phyloP scores from a whole-genome alignment of 2,888 invertebrate species.

The Drosophila sordidapex region DNA sequence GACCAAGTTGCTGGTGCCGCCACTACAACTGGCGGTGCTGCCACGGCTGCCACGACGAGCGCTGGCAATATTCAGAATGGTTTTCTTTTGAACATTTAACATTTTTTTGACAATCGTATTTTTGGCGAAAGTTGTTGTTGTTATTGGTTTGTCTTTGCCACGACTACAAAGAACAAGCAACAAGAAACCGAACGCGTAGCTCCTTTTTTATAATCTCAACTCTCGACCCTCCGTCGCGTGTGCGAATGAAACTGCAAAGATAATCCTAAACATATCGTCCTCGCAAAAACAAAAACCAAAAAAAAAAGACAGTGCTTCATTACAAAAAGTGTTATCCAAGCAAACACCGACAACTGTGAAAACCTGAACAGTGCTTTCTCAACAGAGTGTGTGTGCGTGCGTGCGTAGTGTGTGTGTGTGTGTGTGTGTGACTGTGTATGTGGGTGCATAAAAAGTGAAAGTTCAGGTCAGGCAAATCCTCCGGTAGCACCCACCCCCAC shows the following conservation, averaged over 20 bases:
- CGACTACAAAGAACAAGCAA: conserved; percentile 15
- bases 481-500: conserved; percentile 26
- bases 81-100: conserved; percentile 58
- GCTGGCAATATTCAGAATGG: conserved; percentile 68
- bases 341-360: conserved; percentile 51
- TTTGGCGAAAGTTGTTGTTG: conserved; percentile 33
- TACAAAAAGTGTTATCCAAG: conserved; percentile 60
- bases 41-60: conserved; percentile 73
- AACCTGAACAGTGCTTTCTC: conserved; percentile 12
- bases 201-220: conserved; percentile 32
- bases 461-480: conserved; percentile 54
- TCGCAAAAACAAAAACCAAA: background rate
- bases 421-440: conserved; percentile 15
- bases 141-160: conserved; percentile 28
- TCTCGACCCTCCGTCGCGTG: conserved; percentile 28
- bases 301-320: conserved; percentile 8
- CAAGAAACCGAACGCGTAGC: conserved; percentile 27
- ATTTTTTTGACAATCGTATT: conserved; percentile 36
- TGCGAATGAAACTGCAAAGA: conserved; percentile 15
- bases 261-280: conserved; percentile 37
- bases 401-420: conserved; percentile 15
- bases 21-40: conserved; percentile 74
- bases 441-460: conserved; percentile 65
- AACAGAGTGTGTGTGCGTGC: conserved; percentile 22
- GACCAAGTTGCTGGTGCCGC: conserved; percentile 73